A percentile compares a stretch with the other conserved stretches of the same genome.
phyloP scores from a whole-genome alignment of 2,797 vertebrate genomes.

The Eulemur mongoz region DNA sequence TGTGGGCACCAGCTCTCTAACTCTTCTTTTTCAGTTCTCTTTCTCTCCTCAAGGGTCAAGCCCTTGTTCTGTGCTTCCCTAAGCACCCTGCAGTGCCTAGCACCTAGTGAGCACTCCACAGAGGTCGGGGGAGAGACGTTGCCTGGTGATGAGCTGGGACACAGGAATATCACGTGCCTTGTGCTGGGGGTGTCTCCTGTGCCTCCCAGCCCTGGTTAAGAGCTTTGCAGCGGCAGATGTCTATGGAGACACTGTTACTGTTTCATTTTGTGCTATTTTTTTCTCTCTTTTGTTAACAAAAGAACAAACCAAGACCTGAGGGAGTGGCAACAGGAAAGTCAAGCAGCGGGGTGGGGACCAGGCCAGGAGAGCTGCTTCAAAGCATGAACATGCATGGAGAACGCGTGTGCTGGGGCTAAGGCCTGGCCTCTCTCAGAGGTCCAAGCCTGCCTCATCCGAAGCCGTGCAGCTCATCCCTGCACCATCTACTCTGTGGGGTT shows the following conservation, averaged over 20 bases:
- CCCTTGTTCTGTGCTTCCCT: not conserved
- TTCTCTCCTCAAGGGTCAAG: not conserved
- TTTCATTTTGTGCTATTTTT: not conserved
- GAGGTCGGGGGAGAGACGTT: rapidly evolving
- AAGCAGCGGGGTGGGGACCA: not conserved
- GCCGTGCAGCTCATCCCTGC: rapidly evolving
- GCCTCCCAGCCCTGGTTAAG: too few relatives aligned
- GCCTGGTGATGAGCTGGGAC: not conserved
- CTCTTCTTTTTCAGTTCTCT: not conserved
- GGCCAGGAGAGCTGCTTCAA: not conserved
- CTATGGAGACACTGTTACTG: not conserved
- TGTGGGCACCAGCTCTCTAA: not conserved
- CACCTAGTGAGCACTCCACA: not conserved
- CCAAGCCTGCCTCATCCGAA: not conserved
- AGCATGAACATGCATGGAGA: not conserved
- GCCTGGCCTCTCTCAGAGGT: rapidly evolving
- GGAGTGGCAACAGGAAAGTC: not conserved
- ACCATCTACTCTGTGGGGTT: not conserved
- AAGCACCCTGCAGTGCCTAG: not conserved
- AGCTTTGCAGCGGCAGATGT: not conserved
- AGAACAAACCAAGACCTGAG: not conserved
- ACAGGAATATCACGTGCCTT: not conserved
- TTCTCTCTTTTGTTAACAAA: not conserved
- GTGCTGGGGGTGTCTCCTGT: rapidly evolving
- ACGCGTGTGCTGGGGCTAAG: not conserved